phyloP scores from a whole-genome alignment of 2,113 vertebrate species.

The Nesospiza acunhae region DNA sequence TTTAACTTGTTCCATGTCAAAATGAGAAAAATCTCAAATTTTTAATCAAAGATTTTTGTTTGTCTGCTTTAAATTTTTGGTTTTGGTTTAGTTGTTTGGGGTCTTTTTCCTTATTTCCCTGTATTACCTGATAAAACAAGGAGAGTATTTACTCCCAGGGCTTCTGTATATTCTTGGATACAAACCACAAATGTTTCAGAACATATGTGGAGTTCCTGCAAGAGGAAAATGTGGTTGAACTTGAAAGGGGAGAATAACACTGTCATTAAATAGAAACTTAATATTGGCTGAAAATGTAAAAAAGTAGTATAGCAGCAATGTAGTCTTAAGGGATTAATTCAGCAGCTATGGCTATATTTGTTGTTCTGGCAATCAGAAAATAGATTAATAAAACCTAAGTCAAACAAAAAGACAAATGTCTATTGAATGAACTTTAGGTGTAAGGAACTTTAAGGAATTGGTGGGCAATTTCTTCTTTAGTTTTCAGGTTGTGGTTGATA shows the following conservation, averaged over 20 bases:
- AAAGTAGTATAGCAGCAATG: background rate
- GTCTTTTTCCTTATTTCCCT: background rate
- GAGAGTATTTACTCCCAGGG: background rate
- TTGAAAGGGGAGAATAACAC: background rate
- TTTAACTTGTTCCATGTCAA: background rate
- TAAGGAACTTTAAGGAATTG: background rate
- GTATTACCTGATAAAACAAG: background rate
- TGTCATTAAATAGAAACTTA: background rate
- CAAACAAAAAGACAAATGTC: background rate
- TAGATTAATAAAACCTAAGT: background rate
- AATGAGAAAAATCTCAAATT: background rate
- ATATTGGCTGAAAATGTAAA: background rate
- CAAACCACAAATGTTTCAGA: background rate
- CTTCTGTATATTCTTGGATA: background rate
- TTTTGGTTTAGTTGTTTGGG: background rate
- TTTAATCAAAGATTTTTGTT: background rate
- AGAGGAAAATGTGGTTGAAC: background rate
- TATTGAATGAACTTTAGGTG: background rate
- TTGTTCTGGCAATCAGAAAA: background rate
- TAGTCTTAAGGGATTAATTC: background rate
- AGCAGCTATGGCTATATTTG: background rate
- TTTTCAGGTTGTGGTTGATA: background rate
- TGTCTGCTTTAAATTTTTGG: background rate
- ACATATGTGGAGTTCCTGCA: background rate
- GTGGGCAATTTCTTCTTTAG: background rate